These are phyloP conservation scores for Manacus vitellinus DNA, from an alignment of 2,113 vertebrate genomes.

Conservation along the genomic window DNA sequence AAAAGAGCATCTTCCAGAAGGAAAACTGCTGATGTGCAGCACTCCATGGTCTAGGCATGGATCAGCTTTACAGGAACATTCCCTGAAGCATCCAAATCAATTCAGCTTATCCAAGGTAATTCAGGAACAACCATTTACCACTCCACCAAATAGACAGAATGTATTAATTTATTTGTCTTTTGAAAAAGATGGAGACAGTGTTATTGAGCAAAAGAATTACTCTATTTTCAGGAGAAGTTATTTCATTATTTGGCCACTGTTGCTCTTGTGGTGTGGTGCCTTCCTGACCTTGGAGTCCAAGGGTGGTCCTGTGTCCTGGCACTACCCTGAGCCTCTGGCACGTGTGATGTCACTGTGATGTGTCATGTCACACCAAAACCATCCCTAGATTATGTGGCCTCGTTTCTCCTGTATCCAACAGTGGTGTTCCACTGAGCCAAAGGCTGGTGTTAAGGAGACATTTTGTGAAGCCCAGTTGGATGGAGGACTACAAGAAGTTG, in stretches of 20 bases:
- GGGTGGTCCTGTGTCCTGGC: not conserved
- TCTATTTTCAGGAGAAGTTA: not conserved
- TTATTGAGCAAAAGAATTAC: not conserved
- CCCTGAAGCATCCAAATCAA: not conserved
- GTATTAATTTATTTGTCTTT: not conserved
- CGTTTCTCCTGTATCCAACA: not conserved
- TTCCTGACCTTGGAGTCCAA: not conserved
- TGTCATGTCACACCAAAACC: not conserved
- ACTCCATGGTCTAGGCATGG: not conserved
- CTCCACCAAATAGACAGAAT: not conserved
- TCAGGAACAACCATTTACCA: not conserved
- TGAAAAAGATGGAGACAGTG: not conserved
- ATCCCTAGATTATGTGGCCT: rapidly evolving
- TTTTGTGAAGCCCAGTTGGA: not conserved
- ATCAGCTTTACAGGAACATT: not conserved
- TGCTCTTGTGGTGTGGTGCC: rapidly evolving
- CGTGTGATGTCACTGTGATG: too few species aligned
- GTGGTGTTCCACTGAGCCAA: not conserved
- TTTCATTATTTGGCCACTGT: not conserved
- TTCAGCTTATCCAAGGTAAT: not conserved
- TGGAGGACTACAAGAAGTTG: not conserved
- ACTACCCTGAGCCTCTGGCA: not conserved
- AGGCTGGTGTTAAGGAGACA: too few species aligned
- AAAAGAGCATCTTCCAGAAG: not conserved
- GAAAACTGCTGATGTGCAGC: not conserved